Base-by-base conservation (phyloP, 2,113 vertebrate species). In the Ceyx cyanopectus region DNA sequence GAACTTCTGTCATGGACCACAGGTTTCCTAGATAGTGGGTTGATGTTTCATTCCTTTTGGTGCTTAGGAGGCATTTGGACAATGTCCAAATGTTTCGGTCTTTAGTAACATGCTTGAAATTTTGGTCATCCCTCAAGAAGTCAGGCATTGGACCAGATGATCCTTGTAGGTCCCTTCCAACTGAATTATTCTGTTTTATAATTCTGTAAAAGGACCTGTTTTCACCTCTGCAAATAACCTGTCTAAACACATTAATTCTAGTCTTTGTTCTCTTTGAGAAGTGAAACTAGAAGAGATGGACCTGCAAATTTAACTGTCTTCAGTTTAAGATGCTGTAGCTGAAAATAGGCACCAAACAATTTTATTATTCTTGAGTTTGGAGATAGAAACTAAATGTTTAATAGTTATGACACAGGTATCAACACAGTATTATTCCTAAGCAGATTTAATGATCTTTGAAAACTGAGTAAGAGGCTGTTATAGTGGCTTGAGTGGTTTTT, bases 1-100 rank as follows among this genome's bases (percentile, higher is more conserved):
- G 12, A 45, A 32, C 27, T 30, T 56, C 53, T 30, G 29, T 29
- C 53, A 30, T 30, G 27, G 29, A 56, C 16, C 29, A 29, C 7
- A 32, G 27, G n/a, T n/a, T 61, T 46, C 27, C 27, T 46, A 4
- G 18, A 23, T 37, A 60, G n/a, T 12, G n/a, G 37, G 6, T 61
- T 0, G 0, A 5, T 70, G 48, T 27, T n/a, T 26, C 29, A 4
- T 1, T 18, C 22, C 40, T 9, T 4, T 32, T n/a, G n/a, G 56
- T 16, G n/a, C 46, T 62, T 21, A 22, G 26, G 27, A 43, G 19
- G 23, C 10, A 6, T 50, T 66, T 86, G 21, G 32, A 41, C 57
- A 66, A 14, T 30, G 24, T 58, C 18, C 29, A 32, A 41, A 58
- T 18, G 27, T 41, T 75, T 56, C 29, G 54, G 13, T 32, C 15